Evolutionary conservation across 1,140 invertebrate species (phyloP).

Genomic region (Drosophila carrolli): DNA sequence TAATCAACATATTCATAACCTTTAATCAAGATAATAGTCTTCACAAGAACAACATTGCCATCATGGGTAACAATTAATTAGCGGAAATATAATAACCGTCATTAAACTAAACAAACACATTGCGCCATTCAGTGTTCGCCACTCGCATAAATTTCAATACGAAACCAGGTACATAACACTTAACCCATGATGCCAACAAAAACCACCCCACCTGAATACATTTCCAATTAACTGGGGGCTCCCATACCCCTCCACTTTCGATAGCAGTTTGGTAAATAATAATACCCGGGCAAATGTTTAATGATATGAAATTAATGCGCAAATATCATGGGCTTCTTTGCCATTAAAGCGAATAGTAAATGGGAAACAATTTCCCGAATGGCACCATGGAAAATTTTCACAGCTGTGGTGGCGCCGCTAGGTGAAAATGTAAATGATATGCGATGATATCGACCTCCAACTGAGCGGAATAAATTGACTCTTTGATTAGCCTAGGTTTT

Average conservation of each 20-base stretch:
- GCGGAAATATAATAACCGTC: slow-evolving; percentile 72
- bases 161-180: slow-evolving; percentile 22
- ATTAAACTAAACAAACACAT: slow-evolving; percentile 79
- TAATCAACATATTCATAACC: slow-evolving; percentile 34
- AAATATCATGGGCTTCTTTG: slow-evolving; percentile 59
- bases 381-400: slow-evolving; percentile 40
- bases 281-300: slow-evolving; percentile 63
- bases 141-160: slow-evolving; percentile 75
- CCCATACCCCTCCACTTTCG: neutral
- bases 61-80: slow-evolving; percentile 63
- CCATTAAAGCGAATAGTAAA: slow-evolving; percentile 36
- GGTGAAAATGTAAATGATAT: slow-evolving; percentile 61
- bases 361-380: slow-evolving; percentile 23
- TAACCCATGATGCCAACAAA: slow-evolving; percentile 26
- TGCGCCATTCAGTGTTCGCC: slow-evolving; percentile 28
- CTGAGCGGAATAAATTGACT: slow-evolving; percentile 56
- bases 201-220: slow-evolving; percentile 24
- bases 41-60: slow-evolving; percentile 23
- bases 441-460: slow-evolving; percentile 41
- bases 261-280: slow-evolving; percentile 58
- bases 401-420: slow-evolving; percentile 33
- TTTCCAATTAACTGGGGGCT: slow-evolving; percentile 60
- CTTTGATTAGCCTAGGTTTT: slow-evolving; percentile 10
- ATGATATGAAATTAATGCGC: slow-evolving; percentile 77
- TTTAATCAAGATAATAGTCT: slow-evolving; percentile 68